Evolutionary conservation across 2,797 vertebrate species (phyloP), one percentile per base, ranked within the genome.

Genomic region (Pelodytes ibericus): DNA sequence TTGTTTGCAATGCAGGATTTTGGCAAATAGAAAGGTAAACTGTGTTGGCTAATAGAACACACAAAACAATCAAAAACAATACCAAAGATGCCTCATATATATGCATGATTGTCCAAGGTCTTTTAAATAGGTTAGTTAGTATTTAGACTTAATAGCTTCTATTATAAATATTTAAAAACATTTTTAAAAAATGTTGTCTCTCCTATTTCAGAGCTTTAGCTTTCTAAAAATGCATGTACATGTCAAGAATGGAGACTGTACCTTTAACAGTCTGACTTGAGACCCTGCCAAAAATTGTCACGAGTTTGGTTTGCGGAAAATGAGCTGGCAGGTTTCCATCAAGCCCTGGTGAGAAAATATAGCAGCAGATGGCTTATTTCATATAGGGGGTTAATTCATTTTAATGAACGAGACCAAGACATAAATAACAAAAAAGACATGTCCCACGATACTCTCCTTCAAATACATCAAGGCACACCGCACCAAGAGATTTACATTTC

Each of bases 301-400:
- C n/a, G 65, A 71, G 62, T 78, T 60, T 53, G 56, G 63, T 62
- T 56, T 68, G 76, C 49, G 56, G 70, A 61, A 72, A 72, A 78
- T 66, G 75, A 72, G 75, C 47, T 78, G 76, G 76, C 76, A 69
- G 71, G 24, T 62, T 79, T 74, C 71, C 77, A 73, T 25, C 27
- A 22, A 39, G 44, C 57, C 58, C 71, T 73, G 71, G 71, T 79
- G 71, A 58, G 71, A 74, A 64, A 73, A 30, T n/a, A 20, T 79
- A 73, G 70, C 57, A 73, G 77, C 77, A 79, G 77, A 79, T 73
- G 77, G 77, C 64, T 68, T 56, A 56, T 79, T 74, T 79, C 71
- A 71, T 74, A 62, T 67, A 79, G 77, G 71, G 77, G 77, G 64
- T 79, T 79, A 73, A 69, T 79, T 79, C 65, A 74, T 69, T 79